Evolutionary conservation across 1,140 invertebrate genomes (phyloP).

Genomic region (Drosophila gunungcola): DNA sequence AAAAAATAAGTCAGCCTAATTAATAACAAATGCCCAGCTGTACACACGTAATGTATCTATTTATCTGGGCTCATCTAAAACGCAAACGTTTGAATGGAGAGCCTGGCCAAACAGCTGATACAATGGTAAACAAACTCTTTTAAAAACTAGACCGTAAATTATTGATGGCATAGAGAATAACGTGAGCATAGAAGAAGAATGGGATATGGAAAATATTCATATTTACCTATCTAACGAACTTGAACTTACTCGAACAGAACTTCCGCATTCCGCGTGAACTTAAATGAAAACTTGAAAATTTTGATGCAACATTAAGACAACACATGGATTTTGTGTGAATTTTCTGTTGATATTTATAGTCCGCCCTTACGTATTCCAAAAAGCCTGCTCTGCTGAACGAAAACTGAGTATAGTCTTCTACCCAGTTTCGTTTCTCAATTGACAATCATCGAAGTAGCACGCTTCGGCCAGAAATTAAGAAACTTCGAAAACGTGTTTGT

Average conservation of each 20-base stretch:
- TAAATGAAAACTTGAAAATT: slow-evolving; percentile 24
- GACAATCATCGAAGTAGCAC: slow-evolving; percentile 19
- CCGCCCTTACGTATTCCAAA: slow-evolving; percentile 6
- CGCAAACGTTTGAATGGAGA: slow-evolving; percentile 10
- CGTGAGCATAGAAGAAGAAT: slow-evolving; percentile 7
- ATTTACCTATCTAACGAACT: slow-evolving; percentile 22
- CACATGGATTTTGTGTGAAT: slow-evolving; percentile 21
- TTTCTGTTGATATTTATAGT: not conserved
- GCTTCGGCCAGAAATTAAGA: slow-evolving; percentile 38
- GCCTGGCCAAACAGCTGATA: slow-evolving; percentile 22
- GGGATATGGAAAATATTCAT: slow-evolving; percentile 10
- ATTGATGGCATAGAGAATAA: slow-evolving; percentile 3
- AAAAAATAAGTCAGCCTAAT: slow-evolving; percentile 52
- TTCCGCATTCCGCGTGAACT: slow-evolving; percentile 32
- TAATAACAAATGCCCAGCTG: slow-evolving; percentile 61
- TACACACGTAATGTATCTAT: slow-evolving; percentile 2
- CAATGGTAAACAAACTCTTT: slow-evolving; percentile 10
- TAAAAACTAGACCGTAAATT: slow-evolving; percentile 1
- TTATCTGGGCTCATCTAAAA: not conserved
- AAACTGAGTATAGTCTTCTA: slow-evolving; percentile 3
- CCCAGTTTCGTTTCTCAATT: not conserved
- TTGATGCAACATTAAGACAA: slow-evolving; percentile 28
- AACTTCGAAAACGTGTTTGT: slow-evolving; percentile 58
- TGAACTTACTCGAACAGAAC: slow-evolving; percentile 40
- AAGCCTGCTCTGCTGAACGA: slow-evolving; percentile 17